These are phyloP conservation scores for Anabas testudineus DNA, from an alignment of 2,797 vertebrate species.

Conservation along the genomic window DNA sequence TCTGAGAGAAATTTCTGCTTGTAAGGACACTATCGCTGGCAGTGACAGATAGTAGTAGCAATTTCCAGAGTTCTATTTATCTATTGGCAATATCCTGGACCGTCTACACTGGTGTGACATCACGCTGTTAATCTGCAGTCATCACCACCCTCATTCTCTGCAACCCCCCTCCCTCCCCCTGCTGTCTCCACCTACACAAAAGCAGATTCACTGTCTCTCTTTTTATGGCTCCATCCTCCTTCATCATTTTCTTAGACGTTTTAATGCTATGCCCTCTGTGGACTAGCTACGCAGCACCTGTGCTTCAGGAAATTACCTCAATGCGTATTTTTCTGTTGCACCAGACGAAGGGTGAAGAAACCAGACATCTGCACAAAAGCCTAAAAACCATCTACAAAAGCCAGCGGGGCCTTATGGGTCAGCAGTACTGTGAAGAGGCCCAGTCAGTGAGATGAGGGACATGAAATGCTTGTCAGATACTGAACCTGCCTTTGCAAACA, in stretches of 20 bases:
- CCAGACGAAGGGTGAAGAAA: slow-evolving; percentile 10
- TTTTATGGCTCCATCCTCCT: slow-evolving; percentile 58
- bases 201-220: slow-evolving; percentile 46
- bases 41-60: background rate
- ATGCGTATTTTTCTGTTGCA: slow-evolving; percentile 29
- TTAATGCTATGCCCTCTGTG: slow-evolving; percentile 47
- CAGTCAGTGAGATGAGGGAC: background rate
- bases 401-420: background rate
- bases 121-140: slow-evolving; percentile 72
- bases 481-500: background rate
- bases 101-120: slow-evolving; percentile 39
- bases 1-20: background rate
- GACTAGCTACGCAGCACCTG: slow-evolving; percentile 25
- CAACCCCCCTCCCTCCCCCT: slow-evolving; percentile 59
- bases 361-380: background rate
- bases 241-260: slow-evolving; percentile 58
- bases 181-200: slow-evolving; percentile 58
- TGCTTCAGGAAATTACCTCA: slow-evolving; percentile 43
- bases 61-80: background rate
- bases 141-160: slow-evolving; percentile 61
- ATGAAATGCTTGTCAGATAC: too few species aligned
- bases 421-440: background rate
- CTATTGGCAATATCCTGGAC: slow-evolving; percentile 27
- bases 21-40: background rate
- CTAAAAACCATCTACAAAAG: background rate